Evolutionary conservation across 37 sponge, comb jelly and placozoan genomes (phyloP).

Genomic region (Haliclona indistincta): DNA sequence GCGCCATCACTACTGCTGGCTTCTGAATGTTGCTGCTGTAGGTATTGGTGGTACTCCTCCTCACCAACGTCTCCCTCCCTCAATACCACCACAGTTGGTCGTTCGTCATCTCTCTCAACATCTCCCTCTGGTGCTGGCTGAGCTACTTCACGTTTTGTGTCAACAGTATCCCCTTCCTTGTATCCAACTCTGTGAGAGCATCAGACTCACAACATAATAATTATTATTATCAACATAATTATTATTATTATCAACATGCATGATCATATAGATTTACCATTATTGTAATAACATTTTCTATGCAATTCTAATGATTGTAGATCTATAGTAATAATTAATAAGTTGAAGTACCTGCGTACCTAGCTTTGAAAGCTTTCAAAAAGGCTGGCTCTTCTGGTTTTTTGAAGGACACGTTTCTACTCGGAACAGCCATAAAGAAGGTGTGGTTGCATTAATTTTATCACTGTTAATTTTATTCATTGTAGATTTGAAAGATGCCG

Average conservation of each 20-base stretch:
- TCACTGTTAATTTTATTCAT: too few relatives aligned
- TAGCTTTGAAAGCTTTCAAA: slow-evolving; percentile 65
- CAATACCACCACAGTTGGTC: slow-evolving; percentile 67
- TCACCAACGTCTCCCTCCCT: slow-evolving; percentile 45
- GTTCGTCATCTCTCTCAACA: slow-evolving; percentile 65
- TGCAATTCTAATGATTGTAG: neutral
- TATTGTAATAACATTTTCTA: neutral
- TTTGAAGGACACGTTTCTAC: slow-evolving; percentile 63
- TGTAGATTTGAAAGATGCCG: too few relatives aligned
- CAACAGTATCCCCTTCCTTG: slow-evolving; percentile 54
- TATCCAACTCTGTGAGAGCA: slow-evolving; percentile 43
- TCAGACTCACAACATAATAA: neutral
- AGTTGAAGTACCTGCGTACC: neutral
- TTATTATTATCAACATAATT: neutral
- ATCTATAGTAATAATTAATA: neutral
- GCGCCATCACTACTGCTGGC: too few relatives aligned
- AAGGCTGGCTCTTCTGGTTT: slow-evolving; percentile 70
- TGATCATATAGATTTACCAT: neutral
- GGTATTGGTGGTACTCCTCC: slow-evolving; percentile 28
- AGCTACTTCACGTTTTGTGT: slow-evolving; percentile 43
- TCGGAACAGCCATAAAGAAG: slow-evolving; percentile 52
- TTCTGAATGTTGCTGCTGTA: neutral
- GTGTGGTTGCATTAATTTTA: too few relatives aligned
- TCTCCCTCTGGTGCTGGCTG: slow-evolving; percentile 30
- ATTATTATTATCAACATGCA: neutral